A percentile compares a stretch with the other conserved stretches of the same genome.
These are phyloP conservation scores for Cryptotermes secundus DNA, from an alignment of 1,140 invertebrate genomes.

Conservation along the genomic window DNA sequence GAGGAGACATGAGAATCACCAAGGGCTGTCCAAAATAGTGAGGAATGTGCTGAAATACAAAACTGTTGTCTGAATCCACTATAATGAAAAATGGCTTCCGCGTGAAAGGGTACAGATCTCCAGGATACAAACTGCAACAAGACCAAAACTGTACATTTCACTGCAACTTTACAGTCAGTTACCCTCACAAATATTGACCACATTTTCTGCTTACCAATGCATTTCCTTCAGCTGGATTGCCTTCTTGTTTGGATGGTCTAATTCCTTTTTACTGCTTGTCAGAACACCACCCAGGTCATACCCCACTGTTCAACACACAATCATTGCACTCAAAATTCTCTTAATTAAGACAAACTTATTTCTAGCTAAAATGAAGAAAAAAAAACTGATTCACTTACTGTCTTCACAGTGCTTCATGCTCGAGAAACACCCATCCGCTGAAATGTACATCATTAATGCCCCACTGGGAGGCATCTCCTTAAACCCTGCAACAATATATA, in stretches of 20 bases:
- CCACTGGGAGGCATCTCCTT: constrained; percentile 91
- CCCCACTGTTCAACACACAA: constrained; percentile 62
- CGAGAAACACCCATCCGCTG: constrained; percentile 90
- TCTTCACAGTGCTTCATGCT: constrained; percentile 86
- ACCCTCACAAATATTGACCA: neutral
- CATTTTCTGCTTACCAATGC: constrained; percentile 57
- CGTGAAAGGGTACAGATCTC: constrained; percentile 89
- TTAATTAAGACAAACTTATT: neutral
- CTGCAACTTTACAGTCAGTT: too few relatives aligned
- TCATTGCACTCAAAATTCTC: neutral
- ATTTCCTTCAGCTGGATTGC: constrained; percentile 71
- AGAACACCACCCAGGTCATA: constrained; percentile 91
- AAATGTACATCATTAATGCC: constrained; percentile 89
- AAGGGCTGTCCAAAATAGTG: constrained; percentile 93
- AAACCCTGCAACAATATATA: constrained; percentile 54
- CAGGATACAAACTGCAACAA: constrained; percentile 77
- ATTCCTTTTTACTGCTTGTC: constrained; percentile 80
- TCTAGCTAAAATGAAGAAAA: neutral
- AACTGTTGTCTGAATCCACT: constrained; percentile 93
- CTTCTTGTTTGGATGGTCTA: constrained; percentile 63
- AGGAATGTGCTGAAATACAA: constrained; percentile 89
- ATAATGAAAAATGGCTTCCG: constrained; percentile 91
- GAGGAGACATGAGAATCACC: constrained; percentile 90
- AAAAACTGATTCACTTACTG: constrained; percentile 60
- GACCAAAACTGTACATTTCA: constrained; percentile 24